Conservation (phyloP, 2,797 vertebrate genomes). For the Pantherophis alleghaniensis region DNA sequence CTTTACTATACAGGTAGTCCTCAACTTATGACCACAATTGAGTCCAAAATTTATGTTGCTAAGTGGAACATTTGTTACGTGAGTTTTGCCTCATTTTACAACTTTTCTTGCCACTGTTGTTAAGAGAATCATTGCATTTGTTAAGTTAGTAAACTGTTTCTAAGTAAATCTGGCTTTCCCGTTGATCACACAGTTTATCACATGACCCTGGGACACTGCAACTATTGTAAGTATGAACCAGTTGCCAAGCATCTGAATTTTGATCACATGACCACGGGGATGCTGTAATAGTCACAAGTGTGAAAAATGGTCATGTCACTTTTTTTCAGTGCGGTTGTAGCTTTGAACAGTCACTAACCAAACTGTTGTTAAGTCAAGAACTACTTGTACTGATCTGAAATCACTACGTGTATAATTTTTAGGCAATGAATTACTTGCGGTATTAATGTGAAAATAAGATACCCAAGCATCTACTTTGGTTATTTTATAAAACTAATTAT, state of each 20-base stretch:
- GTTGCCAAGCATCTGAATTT: not conserved
- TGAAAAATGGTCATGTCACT: not conserved
- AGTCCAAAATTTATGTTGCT: not conserved
- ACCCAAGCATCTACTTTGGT: not conserved
- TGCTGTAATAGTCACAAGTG: not conserved
- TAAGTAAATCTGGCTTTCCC: not conserved
- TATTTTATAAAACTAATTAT: not conserved
- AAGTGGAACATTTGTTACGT: not conserved
- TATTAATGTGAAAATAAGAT: not conserved
- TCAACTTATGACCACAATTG: not conserved
- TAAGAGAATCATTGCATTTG: not conserved
- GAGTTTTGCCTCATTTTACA: not conserved
- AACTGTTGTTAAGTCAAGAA: not conserved
- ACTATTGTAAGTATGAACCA: not conserved
- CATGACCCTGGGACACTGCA: not conserved
- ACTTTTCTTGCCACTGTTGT: not conserved
- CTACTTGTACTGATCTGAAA: not conserved
- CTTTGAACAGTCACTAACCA: not conserved
- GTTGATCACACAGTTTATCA: not conserved
- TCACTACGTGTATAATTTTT: not conserved
- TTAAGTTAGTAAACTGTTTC: not conserved
- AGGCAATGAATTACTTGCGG: not conserved
- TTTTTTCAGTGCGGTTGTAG: not conserved
- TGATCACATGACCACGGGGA: not conserved
- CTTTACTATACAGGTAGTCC: not conserved